A percentile compares a stretch with the other conserved stretches of the same genome.
These are phyloP conservation scores for Anneissia japonica DNA, from an alignment of 35 echinoderm and acorn worm species.

Conservation along the genomic window DNA sequence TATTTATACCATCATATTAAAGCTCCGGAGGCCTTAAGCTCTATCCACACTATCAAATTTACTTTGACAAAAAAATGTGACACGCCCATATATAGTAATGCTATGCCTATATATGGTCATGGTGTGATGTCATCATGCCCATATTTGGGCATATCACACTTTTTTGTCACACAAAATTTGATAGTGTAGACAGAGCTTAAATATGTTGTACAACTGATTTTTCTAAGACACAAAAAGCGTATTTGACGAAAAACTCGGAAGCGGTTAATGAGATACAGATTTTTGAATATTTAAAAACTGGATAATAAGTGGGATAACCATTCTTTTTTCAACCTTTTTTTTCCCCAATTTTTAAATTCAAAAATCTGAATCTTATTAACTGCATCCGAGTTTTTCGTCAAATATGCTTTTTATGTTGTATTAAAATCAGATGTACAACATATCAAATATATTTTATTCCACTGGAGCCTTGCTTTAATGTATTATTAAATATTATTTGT, in stretches of 20 bases:
- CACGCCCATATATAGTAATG: no score
- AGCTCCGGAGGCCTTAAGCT: no score
- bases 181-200: not conserved
- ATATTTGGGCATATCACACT: no score
- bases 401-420: not conserved
- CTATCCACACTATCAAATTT: no score
- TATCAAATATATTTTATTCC: not conserved
- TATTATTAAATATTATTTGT: not conserved
- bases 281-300: not conserved
- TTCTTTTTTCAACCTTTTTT: not conserved
- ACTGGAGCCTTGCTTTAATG: not conserved
- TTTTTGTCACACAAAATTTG: no score
- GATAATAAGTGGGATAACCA: not conserved
- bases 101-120: not conserved
- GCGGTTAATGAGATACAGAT: no score
- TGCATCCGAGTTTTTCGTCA: no score
- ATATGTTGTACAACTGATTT: not conserved
- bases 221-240: not conserved
- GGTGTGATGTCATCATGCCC: not conserved
- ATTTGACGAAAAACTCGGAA: not conserved
- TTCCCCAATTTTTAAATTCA: no score
- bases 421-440: not conserved
- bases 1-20: no score
- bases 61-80: no score
- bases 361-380: no score